Base-by-base conservation (phyloP, 2,797 vertebrate genomes). In the Ctenochaetus hawaiiensis region DNA sequence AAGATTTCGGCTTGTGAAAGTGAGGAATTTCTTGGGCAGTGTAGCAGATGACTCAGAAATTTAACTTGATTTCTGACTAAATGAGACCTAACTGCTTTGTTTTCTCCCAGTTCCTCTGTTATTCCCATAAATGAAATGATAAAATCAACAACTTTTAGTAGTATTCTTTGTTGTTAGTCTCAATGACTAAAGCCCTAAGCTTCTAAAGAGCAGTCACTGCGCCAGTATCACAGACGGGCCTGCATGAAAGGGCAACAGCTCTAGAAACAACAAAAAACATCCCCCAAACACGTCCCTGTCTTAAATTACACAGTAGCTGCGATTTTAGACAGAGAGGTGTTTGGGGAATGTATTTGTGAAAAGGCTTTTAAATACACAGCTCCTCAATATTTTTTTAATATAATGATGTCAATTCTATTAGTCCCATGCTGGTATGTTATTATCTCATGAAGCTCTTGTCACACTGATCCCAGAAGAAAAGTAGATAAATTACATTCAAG, bases 51-150 rank as follows among this genome's bases (percentile, higher is more conserved):
- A 84, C 51, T 67, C 44, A 84, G 52, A 72, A 20, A 12, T 60
- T 14, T 44, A 16, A 5, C 26, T 30, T 30, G 7, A 63, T 73
- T 67, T 72, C 49, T 66, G 17, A 26, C 51, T 58, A n/a, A 69
- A 71, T 78, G 30, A 67, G 52, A 75, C 61, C 20, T 5, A 34
- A 0, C 34, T 34, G 20, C 37, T 44, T 47, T 60, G 63, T 43
- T 41, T 49, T 72, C 67, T 2, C 14, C 10, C 37, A n/a, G 53
- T 39, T 53, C 13, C 39, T 68, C 39, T 34, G 13, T 41, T n/a
- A 70, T 62, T 62, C 8, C 10, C 54, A 2, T 71, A 66, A 86
- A 67, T 69, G 17, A 83, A 87, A 79, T 81, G 62, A 82, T 64
- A 54, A 72, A 83, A 77, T 81, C 65, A 54, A 26, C 23, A 66